phyloP scores from a whole-genome alignment of 1,140 invertebrate genomes.

The Macrostomum lignano region DNA sequence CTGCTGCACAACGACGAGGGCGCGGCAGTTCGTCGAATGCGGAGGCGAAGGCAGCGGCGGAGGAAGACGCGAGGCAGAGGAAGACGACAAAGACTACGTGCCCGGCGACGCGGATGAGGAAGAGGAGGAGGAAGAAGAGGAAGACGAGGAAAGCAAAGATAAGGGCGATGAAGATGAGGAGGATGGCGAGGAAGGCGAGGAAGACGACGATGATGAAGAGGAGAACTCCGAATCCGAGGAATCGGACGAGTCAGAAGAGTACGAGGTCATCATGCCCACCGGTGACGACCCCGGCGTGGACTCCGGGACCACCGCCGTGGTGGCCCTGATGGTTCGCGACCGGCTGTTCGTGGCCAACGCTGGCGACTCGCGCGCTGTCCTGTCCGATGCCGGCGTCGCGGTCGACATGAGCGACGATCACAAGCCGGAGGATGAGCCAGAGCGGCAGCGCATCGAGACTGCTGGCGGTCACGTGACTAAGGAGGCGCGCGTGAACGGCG shows the following conservation, averaged over 20 bases:
- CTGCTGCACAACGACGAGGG: no score
- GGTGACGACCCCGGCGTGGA: slow-evolving; percentile 36
- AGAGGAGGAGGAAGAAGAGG: slow-evolving; percentile 5
- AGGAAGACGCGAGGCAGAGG: slow-evolving; percentile 6
- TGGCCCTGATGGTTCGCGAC: slow-evolving; percentile 39
- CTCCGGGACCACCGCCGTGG: slow-evolving; percentile 77
- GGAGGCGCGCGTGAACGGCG: slow-evolving; percentile 77
- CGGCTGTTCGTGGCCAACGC: slow-evolving; percentile 36
- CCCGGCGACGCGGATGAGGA: slow-evolving; percentile 3
- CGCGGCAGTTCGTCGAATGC: not conserved
- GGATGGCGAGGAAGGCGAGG: no score
- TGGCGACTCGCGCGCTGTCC: slow-evolving; percentile 65
- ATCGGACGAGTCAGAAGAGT: not conserved
- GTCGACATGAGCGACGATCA: slow-evolving; percentile 68
- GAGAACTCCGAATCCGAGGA: slow-evolving; percentile 6
- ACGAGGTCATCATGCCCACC: not conserved
- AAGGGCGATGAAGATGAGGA: slow-evolving; percentile 13
- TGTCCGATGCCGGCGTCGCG: slow-evolving; percentile 52
- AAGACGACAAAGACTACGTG: slow-evolving; percentile 6
- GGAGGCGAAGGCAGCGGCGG: slow-evolving; percentile 5
- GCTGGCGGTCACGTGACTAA: slow-evolving; percentile 66
- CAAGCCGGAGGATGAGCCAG: slow-evolving; percentile 68
- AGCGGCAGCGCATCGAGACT: slow-evolving; percentile 49
- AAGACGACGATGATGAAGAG: slow-evolving; percentile 7
- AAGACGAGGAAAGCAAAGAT: slow-evolving; percentile 7